Evolutionary conservation across 2,113 vertebrate species (phyloP), one percentile per base, ranked within the genome.

Genomic region (Ondatra zibethicus): DNA sequence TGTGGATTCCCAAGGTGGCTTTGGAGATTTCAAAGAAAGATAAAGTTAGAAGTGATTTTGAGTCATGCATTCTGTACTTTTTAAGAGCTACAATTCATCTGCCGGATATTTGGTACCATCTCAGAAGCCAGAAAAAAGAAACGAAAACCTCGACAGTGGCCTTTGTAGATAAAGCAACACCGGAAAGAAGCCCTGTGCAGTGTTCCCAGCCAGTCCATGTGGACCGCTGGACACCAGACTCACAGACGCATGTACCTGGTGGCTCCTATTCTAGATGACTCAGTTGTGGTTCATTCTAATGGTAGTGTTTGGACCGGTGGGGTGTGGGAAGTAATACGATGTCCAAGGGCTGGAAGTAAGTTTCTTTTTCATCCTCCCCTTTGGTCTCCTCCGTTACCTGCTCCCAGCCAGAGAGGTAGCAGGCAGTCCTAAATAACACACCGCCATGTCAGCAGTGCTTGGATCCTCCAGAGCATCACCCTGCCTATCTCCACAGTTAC

Each of bases 1-100:
- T 61, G 0, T 52, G 55, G 33, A 47, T n/a, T 88, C 39, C 63
- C 47, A 80, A 47, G 36, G 36, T 3, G 6, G 65, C 76, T 94
- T 81, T 8, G 13, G 33, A 66, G 42, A 76, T 89, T 55, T 89
- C 72, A 96, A 50, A 89, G 63, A 78, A 89, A 80, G 73, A 58
- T 90, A 58, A 92, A 65, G 84, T 93, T 52, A 7, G 66, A 0
- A 36, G 3, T 58, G 17, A 33, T 65, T 4, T 66, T 3, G 92
- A n/a, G 4, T 81, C 3, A 52, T 91, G 12, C 50, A 86, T 85
- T 45, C 55, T 80, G 4, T 76, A 23, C 36, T 93, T 88, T 92
- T 92, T 94, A 85, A 92, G 76, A 65, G 88, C 93, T 90, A 47
- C 50, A 77, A 81, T 93, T 42, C 29, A 90, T 25, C 12, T 75